Percentiles rank a stretch among this genome's conserved stretches.
Evolutionary conservation across 2,797 vertebrate genomes (phyloP).

Genomic region (Avahi laniger): DNA sequence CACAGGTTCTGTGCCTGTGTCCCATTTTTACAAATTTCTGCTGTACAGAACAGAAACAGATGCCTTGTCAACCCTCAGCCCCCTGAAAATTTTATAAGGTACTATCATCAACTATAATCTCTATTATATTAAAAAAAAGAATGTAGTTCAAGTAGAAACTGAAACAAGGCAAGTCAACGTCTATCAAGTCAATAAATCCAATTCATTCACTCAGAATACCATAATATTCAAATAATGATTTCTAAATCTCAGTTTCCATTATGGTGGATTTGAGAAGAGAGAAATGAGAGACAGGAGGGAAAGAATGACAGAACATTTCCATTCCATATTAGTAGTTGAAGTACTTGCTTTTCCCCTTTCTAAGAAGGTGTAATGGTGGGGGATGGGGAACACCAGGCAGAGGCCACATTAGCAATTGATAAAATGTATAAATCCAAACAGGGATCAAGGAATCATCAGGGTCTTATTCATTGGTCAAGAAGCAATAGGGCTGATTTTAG

Average conservation of each 20-base stretch:
- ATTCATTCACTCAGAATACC: not conserved
- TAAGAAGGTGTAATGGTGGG: not conserved
- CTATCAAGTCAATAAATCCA: not conserved
- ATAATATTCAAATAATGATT: not conserved
- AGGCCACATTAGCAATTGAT: slow-evolving; percentile 68
- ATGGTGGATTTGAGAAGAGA: not conserved
- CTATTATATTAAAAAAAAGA: not conserved
- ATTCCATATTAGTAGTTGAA: not conserved
- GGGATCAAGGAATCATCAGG: slow-evolving; percentile 73
- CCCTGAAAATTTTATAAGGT: not conserved
- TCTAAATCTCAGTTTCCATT: not conserved
- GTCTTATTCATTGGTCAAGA: slow-evolving; percentile 75
- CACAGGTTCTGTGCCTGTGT: not conserved
- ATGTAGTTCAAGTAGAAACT: not conserved
- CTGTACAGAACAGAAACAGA: not conserved
- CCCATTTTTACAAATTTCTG: not conserved
- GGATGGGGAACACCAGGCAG: slow-evolving; percentile 41
- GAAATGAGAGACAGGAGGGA: not conserved
- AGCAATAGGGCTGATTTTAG: slow-evolving; percentile 70
- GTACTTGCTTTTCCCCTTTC: not conserved
- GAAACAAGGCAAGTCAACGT: not conserved
- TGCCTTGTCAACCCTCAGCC: not conserved
- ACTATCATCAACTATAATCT: not conserved
- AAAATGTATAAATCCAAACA: slow-evolving; percentile 73
- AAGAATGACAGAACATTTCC: not conserved